Evolutionary conservation across 2,797 vertebrate species (phyloP).

Genomic region (Gastrophryne carolinensis): DNA sequence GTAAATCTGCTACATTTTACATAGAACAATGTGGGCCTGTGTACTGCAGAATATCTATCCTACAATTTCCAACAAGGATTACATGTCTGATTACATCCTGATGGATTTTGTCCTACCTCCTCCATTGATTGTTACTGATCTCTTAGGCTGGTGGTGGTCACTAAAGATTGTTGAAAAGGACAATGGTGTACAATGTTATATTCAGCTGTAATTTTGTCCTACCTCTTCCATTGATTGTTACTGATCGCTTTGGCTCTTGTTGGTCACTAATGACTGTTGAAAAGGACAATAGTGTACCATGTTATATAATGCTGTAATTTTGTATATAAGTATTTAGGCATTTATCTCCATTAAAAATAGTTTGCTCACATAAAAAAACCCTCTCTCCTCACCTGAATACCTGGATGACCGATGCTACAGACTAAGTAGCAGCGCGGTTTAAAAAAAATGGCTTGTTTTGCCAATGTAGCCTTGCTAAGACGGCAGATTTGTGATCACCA

Average conservation of each 20-base stretch:
- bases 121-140: neutral
- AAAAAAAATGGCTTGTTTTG: too few relatives aligned
- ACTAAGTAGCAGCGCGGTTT: too few relatives aligned
- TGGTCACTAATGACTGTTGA: neutral
- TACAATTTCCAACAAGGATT: too few relatives aligned
- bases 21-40: too few relatives aligned
- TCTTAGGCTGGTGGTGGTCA: neutral
- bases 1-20: neutral
- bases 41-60: too few relatives aligned
- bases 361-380: too few relatives aligned
- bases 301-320: neutral
- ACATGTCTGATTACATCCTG: too few relatives aligned
- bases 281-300: neutral
- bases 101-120: conserved; percentile 38
- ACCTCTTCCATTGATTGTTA: conserved; percentile 29
- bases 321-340: neutral
- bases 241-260: neutral
- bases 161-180: neutral
- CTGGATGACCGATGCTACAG: too few relatives aligned
- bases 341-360: too few relatives aligned
- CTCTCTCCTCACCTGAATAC: too few relatives aligned
- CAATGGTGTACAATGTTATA: neutral
- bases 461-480: too few relatives aligned
- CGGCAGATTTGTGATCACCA: too few relatives aligned
- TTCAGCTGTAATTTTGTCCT: conserved; percentile 19